Evolutionary conservation across 2,888 invertebrate species (phyloP).

Genomic region (Yponomeuta evonymella): DNA sequence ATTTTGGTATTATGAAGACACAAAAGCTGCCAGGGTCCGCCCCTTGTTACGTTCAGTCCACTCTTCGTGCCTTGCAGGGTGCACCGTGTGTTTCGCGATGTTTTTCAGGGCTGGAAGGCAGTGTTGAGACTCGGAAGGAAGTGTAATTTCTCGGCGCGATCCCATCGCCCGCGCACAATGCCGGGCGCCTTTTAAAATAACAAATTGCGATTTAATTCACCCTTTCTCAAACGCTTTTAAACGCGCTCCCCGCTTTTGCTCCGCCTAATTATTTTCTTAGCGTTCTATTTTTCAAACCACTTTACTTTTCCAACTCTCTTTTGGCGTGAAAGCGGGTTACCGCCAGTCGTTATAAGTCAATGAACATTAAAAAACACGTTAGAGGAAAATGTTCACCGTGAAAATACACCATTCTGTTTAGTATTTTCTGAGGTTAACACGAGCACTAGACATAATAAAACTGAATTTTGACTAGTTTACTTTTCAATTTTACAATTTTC

Average conservation of each 20-base stretch:
- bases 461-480: too few species aligned
- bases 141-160: conserved; percentile 36
- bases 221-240: conserved; percentile 6
- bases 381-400: not conserved
- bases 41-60: not conserved
- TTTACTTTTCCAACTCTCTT: not conserved
- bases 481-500: too few species aligned
- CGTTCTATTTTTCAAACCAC: not conserved
- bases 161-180: not conserved
- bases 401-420: not conserved
- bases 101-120: not conserved
- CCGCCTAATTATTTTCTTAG: not conserved
- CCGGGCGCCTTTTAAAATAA: conserved; percentile 7
- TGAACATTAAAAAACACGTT: not conserved
- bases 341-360: not conserved
- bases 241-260: not conserved
- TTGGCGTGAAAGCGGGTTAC: not conserved
- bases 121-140: conserved; percentile 33
- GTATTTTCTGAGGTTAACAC: too few species aligned
- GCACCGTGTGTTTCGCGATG: not conserved
- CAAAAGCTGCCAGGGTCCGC: not conserved
- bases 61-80: not conserved
- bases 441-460: too few species aligned
- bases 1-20: not conserved
- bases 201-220: conserved; percentile 14